Evolutionary conservation across 2,113 vertebrate species (phyloP).

Genomic region (Prinia subflava): DNA sequence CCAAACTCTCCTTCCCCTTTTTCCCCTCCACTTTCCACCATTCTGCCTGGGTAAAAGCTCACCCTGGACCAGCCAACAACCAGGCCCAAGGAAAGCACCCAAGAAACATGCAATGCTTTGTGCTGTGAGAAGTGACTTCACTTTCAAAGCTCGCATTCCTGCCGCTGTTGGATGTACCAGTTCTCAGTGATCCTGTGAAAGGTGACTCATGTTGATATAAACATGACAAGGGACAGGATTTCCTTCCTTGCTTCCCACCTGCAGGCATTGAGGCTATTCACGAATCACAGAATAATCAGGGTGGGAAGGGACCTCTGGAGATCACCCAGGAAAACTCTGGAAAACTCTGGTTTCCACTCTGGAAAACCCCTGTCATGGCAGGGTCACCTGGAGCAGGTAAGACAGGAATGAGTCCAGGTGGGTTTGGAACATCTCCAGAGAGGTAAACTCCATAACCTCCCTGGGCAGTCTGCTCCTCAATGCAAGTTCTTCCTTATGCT

Average conservation of each 20-base stretch:
- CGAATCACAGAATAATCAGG: background rate
- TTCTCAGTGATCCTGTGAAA: background rate
- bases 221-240: background rate
- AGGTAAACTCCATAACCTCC: background rate
- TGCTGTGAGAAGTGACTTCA: fast-evolving
- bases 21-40: background rate
- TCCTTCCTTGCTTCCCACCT: background rate
- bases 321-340: too few relatives aligned
- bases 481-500: background rate
- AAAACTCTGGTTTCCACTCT: too few relatives aligned
- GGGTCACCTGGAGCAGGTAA: background rate
- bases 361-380: background rate
- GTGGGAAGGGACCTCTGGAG: background rate
- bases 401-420: background rate
- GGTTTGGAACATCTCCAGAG: background rate
- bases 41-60: background rate
- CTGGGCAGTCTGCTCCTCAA: background rate
- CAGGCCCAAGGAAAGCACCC: background rate
- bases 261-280: background rate
- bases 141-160: background rate
- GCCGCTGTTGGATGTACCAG: background rate
- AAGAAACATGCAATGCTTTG: fast-evolving
- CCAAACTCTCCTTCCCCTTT: background rate
- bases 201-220: background rate
- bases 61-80: background rate